A percentile compares a stretch with the other conserved stretches of the same genome.
phyloP scores from a whole-genome alignment of 2,797 vertebrate genomes.

The Urosaurus nigricauda region DNA sequence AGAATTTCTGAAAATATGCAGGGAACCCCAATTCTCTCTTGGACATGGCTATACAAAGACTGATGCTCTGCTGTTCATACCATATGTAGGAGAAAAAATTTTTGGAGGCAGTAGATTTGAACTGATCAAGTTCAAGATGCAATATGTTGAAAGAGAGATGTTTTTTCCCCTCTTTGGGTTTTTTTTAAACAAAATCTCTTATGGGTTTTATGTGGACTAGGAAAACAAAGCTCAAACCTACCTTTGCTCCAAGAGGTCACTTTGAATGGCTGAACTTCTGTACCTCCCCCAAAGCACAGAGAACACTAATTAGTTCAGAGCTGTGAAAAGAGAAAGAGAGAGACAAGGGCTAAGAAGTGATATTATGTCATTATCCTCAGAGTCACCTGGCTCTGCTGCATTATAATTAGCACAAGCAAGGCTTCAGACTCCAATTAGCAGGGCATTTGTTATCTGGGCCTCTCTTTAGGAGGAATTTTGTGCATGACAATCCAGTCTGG shows the following conservation, averaged over 20 bases:
- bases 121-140: background rate
- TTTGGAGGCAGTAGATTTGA: background rate
- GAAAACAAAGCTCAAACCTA: background rate
- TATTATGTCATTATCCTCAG: constrained; percentile 14
- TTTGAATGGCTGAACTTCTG: constrained; percentile 21
- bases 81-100: too few species aligned
- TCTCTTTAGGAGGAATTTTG: constrained; percentile 10
- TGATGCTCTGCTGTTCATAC: too few species aligned
- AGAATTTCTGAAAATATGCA: too few species aligned
- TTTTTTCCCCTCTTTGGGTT: background rate
- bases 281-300: constrained; percentile 1
- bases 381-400: constrained; percentile 9
- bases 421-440: constrained; percentile 23
- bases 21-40: too few species aligned
- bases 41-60: too few species aligned
- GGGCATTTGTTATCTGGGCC: background rate
- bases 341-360: constrained; percentile 16
- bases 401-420: constrained; percentile 22
- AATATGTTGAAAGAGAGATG: background rate
- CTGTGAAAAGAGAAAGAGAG: constrained; percentile 18
- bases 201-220: background rate
- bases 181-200: background rate
- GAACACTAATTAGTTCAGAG: constrained; percentile 25
- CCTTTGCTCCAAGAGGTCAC: constrained; percentile 1
- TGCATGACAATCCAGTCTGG: background rate